Conservation (phyloP, 2,888 invertebrate genomes). For the Chorisops tibialis region DNA sequence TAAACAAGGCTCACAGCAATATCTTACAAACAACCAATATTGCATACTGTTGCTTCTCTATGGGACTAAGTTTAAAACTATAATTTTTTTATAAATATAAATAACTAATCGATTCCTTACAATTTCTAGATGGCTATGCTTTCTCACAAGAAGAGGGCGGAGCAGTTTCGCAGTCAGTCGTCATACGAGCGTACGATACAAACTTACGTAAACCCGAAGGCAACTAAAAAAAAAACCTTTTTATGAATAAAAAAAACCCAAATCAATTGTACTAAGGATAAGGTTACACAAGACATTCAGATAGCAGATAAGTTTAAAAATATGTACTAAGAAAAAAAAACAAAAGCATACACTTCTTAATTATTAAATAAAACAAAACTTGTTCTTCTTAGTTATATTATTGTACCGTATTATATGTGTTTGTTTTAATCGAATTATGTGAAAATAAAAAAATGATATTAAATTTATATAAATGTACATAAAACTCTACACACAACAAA, state of each 20-base stretch:
- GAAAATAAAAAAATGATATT: neutral
- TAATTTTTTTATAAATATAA: neutral
- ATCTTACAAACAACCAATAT: too few relatives aligned
- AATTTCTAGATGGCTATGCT: slow-evolving; percentile 93
- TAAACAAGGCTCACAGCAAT: too few relatives aligned
- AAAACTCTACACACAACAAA: slow-evolving; percentile 1
- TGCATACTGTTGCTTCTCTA: too few relatives aligned
- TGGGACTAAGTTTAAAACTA: too few relatives aligned
- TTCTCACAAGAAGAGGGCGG: slow-evolving; percentile 99
- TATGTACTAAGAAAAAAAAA: neutral
- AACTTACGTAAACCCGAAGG: slow-evolving; percentile 79
- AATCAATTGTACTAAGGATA: slow-evolving; percentile 17
- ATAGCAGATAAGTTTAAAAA: slow-evolving; percentile 11
- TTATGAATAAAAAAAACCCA: slow-evolving; percentile 1
- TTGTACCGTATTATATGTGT: neutral
- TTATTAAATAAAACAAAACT: neutral
- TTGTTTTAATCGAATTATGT: slow-evolving; percentile 2
- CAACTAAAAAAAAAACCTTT: slow-evolving; percentile 41
- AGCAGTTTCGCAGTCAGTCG: slow-evolving; percentile 87
- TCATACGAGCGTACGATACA: slow-evolving; percentile 95
- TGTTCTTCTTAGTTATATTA: neutral
- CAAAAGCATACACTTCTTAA: neutral
- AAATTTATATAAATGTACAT: slow-evolving; percentile 6
- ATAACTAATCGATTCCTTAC: too few relatives aligned
- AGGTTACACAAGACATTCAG: slow-evolving; percentile 18